phyloP scores from a whole-genome alignment of 2,888 invertebrate species.

The Plemyria rubiginata region DNA sequence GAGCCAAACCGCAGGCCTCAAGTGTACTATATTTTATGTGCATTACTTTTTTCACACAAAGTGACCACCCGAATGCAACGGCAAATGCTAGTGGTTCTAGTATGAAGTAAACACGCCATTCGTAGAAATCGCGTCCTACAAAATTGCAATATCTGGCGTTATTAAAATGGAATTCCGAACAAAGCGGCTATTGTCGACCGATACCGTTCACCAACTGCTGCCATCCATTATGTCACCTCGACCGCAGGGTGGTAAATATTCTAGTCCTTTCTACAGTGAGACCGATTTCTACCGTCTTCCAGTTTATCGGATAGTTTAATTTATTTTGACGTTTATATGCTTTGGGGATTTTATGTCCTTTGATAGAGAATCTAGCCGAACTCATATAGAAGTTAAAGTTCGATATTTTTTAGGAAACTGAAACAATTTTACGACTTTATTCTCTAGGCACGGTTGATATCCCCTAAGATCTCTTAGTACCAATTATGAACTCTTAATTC shows the following conservation, averaged over 20 bases:
- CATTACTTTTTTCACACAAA: too few relatives aligned
- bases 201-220: conserved; percentile 60
- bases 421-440: too few relatives aligned
- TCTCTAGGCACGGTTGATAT: too few relatives aligned
- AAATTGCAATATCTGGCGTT: conserved; percentile 18
- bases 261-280: conserved; percentile 40
- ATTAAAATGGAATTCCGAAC: conserved; percentile 43
- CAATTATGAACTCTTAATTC: too few relatives aligned
- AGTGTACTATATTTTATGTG: too few relatives aligned
- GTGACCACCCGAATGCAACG: too few relatives aligned
- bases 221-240: conserved; percentile 64
- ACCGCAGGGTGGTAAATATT: conserved; percentile 60
- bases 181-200: conserved; percentile 55
- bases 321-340: conserved; percentile 44
- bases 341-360: conserved; percentile 29
- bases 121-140: conserved; percentile 13
- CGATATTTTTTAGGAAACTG: background rate
- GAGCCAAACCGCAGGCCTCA: too few relatives aligned
- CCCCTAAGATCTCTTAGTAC: too few relatives aligned
- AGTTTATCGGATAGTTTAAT: conserved; percentile 45
- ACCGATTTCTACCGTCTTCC: conserved; percentile 41
- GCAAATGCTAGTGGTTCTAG: too few relatives aligned
- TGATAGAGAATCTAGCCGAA: conserved; percentile 27
- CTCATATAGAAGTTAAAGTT: background rate
- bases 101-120: background rate